Percentiles rank a stretch among this genome's conserved stretches.
Evolutionary conservation across 2,888 invertebrate genomes (phyloP).

Genomic region (Gastracanthus pulcherrimus): DNA sequence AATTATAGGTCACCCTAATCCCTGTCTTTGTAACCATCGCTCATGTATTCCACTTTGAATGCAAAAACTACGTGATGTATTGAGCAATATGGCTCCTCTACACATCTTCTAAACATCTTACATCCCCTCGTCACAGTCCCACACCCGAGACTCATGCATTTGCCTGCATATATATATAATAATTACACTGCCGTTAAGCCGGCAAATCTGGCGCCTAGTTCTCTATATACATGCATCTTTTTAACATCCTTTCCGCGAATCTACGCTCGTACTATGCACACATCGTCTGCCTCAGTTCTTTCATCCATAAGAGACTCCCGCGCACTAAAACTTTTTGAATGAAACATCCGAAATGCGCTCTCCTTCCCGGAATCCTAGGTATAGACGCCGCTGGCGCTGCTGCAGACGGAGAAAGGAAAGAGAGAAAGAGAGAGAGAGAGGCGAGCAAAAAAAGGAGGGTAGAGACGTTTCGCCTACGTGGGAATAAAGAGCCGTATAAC

Average conservation of each 20-base stretch:
- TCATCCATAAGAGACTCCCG: background rate
- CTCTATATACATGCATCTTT: background rate
- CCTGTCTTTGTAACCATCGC: too few species aligned
- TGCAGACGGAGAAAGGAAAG: background rate
- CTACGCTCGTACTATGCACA: too few species aligned
- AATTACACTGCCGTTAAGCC: background rate
- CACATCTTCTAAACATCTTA: too few species aligned
- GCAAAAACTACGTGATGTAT: too few species aligned
- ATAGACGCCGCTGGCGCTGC: background rate
- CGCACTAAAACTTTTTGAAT: constrained; percentile 44
- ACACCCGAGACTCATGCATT: too few species aligned
- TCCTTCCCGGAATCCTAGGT: constrained; percentile 53
- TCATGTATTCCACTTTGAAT: too few species aligned
- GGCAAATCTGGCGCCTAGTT: constrained; percentile 33
- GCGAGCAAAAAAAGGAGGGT: constrained; percentile 19
- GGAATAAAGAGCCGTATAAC: constrained; percentile 58
- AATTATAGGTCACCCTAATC: too few species aligned
- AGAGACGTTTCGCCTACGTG: constrained; percentile 51
- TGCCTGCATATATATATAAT: background rate
- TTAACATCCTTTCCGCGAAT: constrained; percentile 40
- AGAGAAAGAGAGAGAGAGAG: background rate
- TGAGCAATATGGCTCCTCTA: too few species aligned
- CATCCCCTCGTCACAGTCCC: too few species aligned
- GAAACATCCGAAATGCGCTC: constrained; percentile 30
- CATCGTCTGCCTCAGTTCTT: constrained; percentile 18